Conservation (phyloP, 2,113 vertebrate genomes). For the Lepisosteus osseus region DNA sequence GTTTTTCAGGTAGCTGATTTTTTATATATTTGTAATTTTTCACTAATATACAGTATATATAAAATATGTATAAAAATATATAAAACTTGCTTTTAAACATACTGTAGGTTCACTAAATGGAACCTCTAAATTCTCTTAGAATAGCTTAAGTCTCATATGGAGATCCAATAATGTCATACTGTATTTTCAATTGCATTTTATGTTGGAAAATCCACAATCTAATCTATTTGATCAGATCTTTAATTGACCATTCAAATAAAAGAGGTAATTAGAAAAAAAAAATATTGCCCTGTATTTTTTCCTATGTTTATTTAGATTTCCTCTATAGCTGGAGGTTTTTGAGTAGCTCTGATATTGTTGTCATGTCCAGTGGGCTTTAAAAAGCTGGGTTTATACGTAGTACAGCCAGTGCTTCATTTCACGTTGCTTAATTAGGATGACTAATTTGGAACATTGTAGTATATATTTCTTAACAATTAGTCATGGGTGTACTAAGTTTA, state of each 20-base stretch:
- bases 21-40: no score
- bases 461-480: constrained; percentile 36
- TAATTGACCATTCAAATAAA: constrained; percentile 16
- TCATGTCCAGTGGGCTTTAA: constrained; percentile 23
- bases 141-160: constrained; percentile 13
- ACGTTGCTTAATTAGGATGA: constrained; percentile 32
- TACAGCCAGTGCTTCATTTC: constrained; percentile 24
- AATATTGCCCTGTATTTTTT: constrained; percentile 30
- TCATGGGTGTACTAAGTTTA: constrained; percentile 17
- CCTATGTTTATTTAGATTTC: constrained; percentile 20
- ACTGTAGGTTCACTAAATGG: background rate
- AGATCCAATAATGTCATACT: background rate
- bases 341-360: constrained; percentile 18
- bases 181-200: constrained; percentile 2
- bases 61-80: no score
- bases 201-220: no score
- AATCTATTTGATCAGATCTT: no score
- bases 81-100: no score
- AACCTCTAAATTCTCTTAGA: constrained; percentile 4
- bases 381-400: constrained; percentile 19
- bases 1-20: no score
- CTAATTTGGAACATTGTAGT: constrained; percentile 30
- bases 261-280: constrained; percentile 28
- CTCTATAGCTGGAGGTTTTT: constrained; percentile 16
- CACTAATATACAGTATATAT: no score